Evolutionary conservation across 2,797 vertebrate genomes (phyloP).

Genomic region (Liparis tanakae): DNA sequence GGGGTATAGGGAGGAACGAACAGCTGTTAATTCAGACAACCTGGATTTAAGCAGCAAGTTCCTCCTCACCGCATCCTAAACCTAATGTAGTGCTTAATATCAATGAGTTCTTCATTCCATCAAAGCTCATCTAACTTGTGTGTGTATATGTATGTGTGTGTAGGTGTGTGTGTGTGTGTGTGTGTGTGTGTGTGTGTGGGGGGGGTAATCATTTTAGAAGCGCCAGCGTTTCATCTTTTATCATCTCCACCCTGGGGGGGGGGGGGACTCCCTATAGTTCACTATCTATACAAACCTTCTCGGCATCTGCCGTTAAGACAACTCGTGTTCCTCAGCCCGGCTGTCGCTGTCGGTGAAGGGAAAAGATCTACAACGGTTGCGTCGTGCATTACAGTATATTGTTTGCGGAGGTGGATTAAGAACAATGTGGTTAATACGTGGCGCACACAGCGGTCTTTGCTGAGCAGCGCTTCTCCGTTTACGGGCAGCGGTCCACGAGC

Average conservation of each 20-base stretch:
- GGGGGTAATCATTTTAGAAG: conserved; percentile 46
- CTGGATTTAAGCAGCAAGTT: conserved; percentile 37
- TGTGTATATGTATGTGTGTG: too few relatives aligned
- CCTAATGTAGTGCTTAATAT: conserved; percentile 58
- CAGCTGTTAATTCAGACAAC: conserved; percentile 49
- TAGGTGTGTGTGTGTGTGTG: not conserved
- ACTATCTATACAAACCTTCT: conserved; percentile 10
- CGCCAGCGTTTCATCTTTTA: conserved; percentile 37
- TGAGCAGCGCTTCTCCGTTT: conserved; percentile 43
- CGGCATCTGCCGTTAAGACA: conserved; percentile 3
- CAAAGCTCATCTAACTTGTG: conserved; percentile 36
- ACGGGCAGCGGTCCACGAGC: conserved; percentile 48
- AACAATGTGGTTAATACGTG: conserved; percentile 25
- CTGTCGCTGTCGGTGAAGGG: conserved; percentile 23
- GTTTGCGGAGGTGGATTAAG: conserved; percentile 7
- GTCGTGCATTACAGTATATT: conserved; percentile 3
- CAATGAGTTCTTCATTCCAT: conserved; percentile 49
- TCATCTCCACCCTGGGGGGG: conserved; percentile 25
- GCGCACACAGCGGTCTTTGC: conserved; percentile 36
- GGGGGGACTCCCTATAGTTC: conserved; percentile 28
- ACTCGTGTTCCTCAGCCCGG: conserved; percentile 16
- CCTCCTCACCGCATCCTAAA: conserved; percentile 24
- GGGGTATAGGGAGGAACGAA: conserved; percentile 11
- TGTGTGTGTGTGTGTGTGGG: not conserved
- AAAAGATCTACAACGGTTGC: conserved; percentile 4